Conservation (phyloP, 1,140 invertebrate genomes). For the Drosophila ananassae region DNA sequence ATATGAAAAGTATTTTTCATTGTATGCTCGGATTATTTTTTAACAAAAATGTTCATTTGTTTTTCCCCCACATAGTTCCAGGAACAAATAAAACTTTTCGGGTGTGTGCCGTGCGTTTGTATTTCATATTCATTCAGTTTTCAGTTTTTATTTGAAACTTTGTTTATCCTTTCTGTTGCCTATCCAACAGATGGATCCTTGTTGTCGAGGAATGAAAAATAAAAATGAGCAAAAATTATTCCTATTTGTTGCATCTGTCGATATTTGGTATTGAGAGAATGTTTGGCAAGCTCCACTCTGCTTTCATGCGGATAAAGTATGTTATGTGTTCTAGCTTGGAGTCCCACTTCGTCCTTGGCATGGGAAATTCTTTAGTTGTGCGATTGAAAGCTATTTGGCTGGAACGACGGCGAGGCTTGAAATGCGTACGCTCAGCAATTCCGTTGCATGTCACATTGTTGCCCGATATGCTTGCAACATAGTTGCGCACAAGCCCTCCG, state of each 20-base stretch:
- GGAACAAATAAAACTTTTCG: slow-evolving; percentile 27
- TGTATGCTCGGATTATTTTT: background rate
- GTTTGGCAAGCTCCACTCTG: slow-evolving; percentile 30
- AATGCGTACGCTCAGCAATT: slow-evolving; percentile 51
- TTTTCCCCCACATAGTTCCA: background rate
- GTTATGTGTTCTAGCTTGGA: slow-evolving; percentile 17
- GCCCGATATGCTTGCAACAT: slow-evolving; percentile 54
- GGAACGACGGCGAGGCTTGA: slow-evolving; percentile 16
- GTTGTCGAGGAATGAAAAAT: background rate
- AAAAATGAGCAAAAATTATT: slow-evolving; percentile 10
- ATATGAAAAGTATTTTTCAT: background rate
- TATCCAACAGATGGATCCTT: too few relatives aligned
- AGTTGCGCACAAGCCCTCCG: slow-evolving; percentile 37
- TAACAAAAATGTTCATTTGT: background rate
- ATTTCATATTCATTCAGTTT: slow-evolving; percentile 22
- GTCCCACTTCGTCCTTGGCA: slow-evolving; percentile 14
- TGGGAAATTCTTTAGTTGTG: slow-evolving; percentile 21
- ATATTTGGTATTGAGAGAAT: slow-evolving; percentile 42
- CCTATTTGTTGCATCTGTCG: slow-evolving; percentile 24
- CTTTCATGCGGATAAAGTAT: slow-evolving; percentile 7
- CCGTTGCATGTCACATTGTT: slow-evolving; percentile 73
- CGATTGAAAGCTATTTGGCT: slow-evolving; percentile 60
- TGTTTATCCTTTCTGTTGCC: slow-evolving; percentile 37
- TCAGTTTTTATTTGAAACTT: slow-evolving; percentile 57
- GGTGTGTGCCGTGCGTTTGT: slow-evolving; percentile 5